Evolutionary conservation across 2,113 vertebrate genomes (phyloP).

Genomic region (Corvus moneduloides): DNA sequence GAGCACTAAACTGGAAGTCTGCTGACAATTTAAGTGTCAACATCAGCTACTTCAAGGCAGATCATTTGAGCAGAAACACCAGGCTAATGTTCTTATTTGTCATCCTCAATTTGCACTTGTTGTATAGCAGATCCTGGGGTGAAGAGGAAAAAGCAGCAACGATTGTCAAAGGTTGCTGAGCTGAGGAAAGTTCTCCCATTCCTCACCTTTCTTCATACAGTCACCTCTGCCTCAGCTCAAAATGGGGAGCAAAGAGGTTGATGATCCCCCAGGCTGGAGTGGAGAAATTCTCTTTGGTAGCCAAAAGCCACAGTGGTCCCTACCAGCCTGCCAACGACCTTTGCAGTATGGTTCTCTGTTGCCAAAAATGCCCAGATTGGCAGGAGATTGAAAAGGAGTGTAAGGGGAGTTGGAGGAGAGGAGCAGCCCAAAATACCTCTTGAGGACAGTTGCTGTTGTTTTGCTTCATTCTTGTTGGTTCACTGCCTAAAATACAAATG

Average conservation of each 20-base stretch:
- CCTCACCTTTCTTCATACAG: background rate
- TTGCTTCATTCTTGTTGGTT: slow-evolving; percentile 22
- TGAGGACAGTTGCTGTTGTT: slow-evolving; percentile 15
- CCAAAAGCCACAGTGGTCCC: background rate
- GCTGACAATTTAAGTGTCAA: slow-evolving; percentile 64
- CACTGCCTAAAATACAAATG: slow-evolving; percentile 30
- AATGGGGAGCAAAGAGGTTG: background rate
- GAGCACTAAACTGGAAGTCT: slow-evolving; percentile 8
- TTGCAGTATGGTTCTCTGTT: background rate
- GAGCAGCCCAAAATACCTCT: background rate
- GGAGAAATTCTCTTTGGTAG: background rate
- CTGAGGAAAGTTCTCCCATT: background rate
- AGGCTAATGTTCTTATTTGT: slow-evolving; percentile 55
- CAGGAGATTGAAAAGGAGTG: background rate
- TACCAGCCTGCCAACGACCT: background rate
- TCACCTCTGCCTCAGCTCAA: background rate
- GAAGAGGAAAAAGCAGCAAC: background rate
- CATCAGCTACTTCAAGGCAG: slow-evolving; percentile 30
- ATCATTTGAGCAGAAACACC: slow-evolving; percentile 34
- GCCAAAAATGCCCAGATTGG: background rate
- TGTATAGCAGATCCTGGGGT: background rate
- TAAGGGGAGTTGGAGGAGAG: slow-evolving; percentile 8
- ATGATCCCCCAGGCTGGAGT: background rate
- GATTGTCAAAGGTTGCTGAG: background rate
- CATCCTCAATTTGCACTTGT: slow-evolving; percentile 47